Conservation (phyloP, 2,113 vertebrate species). For the Sminthopsis crassicaudata region DNA sequence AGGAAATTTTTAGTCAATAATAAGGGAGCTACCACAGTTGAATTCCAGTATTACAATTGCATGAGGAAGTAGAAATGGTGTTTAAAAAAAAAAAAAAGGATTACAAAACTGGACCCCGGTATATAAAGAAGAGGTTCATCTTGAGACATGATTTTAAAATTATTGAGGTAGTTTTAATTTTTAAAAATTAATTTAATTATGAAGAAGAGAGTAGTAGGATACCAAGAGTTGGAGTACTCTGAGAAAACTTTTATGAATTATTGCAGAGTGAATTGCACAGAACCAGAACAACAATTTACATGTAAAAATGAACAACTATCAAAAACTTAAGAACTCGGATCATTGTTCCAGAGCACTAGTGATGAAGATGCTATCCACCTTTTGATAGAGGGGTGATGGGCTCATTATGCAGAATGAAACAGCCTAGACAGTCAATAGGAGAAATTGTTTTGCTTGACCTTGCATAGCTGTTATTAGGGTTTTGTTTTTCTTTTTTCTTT, state of each 20-base stretch:
- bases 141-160: neutral
- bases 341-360: neutral
- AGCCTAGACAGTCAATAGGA: neutral
- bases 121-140: neutral
- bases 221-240: neutral
- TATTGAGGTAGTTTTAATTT: neutral
- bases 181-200: neutral
- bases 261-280: neutral
- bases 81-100: neutral
- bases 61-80: neutral
- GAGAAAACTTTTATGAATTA: neutral
- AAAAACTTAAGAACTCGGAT: neutral
- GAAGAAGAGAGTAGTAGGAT: neutral
- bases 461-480: neutral
- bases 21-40: neutral
- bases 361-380: neutral
- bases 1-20: neutral
- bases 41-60: neutral
- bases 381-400: neutral
- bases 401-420: neutral
- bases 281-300: neutral
- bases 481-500: neutral
- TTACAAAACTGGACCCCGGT: neutral
- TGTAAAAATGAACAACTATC: neutral
- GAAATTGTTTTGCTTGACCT: neutral